Conservation (phyloP, 2,888 invertebrate species). For the Ennomos fuscantarius region DNA sequence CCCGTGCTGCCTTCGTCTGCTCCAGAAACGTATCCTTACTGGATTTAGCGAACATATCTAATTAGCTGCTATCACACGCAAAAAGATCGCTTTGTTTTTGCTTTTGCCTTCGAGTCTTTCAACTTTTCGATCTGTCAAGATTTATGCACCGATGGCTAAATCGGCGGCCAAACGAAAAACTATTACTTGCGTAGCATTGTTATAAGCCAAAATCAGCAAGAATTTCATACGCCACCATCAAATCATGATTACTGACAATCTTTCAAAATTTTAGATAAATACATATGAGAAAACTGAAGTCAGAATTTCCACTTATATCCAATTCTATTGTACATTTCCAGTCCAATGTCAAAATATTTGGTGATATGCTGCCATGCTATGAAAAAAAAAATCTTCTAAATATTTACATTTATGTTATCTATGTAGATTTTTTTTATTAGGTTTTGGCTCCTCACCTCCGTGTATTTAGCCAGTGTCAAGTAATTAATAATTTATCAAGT, state of each 20-base stretch:
- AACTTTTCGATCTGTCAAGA: constrained; percentile 54
- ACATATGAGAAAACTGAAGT: no score
- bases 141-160: constrained; percentile 32
- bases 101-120: constrained; percentile 42
- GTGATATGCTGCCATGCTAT: constrained; percentile 32
- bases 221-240: constrained; percentile 34
- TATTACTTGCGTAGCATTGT: constrained; percentile 41
- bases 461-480: no score
- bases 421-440: no score
- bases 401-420: no score
- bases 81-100: constrained; percentile 63
- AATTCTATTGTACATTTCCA: constrained; percentile 53
- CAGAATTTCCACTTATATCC: constrained; percentile 37
- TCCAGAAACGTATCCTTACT: constrained; percentile 93
- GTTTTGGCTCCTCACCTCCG: no score
- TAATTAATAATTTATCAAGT: no score
- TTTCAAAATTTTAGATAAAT: no score
- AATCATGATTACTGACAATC: constrained; percentile 45
- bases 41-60: constrained; percentile 73
- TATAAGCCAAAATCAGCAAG: constrained; percentile 31
- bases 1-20: constrained; percentile 95
- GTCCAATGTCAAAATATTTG: no score
- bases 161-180: constrained; percentile 20
- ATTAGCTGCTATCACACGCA: constrained; percentile 37
- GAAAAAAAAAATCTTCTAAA: no score